These are phyloP conservation scores for Morinoia aosen DNA, from an alignment of 2,888 invertebrate species.

Conservation along the genomic window DNA sequence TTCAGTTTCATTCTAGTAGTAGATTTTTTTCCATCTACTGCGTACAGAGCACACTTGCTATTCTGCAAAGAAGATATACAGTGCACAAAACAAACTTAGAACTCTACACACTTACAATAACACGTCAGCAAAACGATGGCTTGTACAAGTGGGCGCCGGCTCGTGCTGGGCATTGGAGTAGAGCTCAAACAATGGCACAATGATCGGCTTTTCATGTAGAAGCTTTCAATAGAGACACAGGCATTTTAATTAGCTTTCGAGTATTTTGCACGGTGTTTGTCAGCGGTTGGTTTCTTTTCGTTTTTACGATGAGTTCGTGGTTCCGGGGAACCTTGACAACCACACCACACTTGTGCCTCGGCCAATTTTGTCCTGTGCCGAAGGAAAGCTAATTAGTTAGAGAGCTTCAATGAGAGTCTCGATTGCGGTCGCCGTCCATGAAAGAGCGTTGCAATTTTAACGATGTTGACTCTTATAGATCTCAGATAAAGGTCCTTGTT, in stretches of 20 bases:
- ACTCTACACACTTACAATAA: neutral
- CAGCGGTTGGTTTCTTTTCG: neutral
- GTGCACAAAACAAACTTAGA: neutral
- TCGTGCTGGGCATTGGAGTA: neutral
- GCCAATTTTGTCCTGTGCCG: neutral
- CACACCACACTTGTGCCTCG: neutral
- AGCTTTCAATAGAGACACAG: neutral
- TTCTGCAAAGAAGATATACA: neutral
- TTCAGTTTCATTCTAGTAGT: too few relatives aligned
- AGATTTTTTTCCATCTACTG: too few relatives aligned
- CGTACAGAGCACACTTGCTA: neutral
- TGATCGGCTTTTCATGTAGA: neutral
- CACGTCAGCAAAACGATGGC: neutral
- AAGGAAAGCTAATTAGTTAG: neutral
- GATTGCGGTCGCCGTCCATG: neutral
- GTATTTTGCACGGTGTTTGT: neutral
- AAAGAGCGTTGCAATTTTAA: neutral
- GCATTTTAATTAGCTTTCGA: neutral
- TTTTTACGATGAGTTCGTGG: neutral
- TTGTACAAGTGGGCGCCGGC: neutral
- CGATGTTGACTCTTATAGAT: neutral
- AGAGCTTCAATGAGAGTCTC: constrained; percentile 2
- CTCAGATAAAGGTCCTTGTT: neutral
- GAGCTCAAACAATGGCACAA: neutral
- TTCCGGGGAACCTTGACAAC: neutral